Percentiles rank a stretch among this genome's conserved stretches.
Evolutionary conservation across 2,888 invertebrate species (phyloP).

Genomic region (Marasmarcha lunaedactyla): DNA sequence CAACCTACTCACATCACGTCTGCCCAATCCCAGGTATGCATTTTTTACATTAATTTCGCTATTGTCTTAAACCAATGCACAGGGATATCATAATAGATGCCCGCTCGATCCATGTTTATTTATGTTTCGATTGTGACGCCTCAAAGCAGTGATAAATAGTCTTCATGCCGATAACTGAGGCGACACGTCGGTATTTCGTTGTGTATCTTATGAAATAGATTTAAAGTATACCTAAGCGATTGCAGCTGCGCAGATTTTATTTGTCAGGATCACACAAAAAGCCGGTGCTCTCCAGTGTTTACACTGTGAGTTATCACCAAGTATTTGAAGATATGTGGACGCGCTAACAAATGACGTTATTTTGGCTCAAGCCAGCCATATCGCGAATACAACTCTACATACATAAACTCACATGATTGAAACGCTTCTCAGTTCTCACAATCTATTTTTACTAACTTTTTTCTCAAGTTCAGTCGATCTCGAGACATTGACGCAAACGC

Average conservation of each 20-base stretch:
- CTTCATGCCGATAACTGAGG: no score
- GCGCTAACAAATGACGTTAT: constrained; percentile 41
- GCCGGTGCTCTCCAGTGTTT: no score
- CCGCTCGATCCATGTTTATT: no score
- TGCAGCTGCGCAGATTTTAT: no score
- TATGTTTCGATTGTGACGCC: no score
- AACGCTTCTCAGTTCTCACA: constrained; percentile 34
- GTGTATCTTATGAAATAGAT: no score
- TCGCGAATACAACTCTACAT: constrained; percentile 27
- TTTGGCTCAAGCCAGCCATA: constrained; percentile 49
- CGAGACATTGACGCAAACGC: constrained; percentile 44
- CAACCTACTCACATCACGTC: constrained; percentile 43
- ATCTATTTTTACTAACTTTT: constrained; percentile 54
- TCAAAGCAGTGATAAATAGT: no score
- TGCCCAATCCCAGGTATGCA: constrained; percentile 45
- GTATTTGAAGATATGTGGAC: constrained; percentile 21
- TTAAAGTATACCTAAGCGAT: no score
- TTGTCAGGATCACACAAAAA: no score
- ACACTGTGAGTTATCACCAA: not conserved
- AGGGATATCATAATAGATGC: no score
- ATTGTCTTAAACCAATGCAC: no score
- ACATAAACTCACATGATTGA: constrained; percentile 51
- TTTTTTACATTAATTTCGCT: constrained; percentile 1
- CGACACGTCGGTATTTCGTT: no score
- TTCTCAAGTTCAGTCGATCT: constrained; percentile 45